Base-by-base conservation (phyloP, 2,888 invertebrate species). In the Diaperis boleti region DNA sequence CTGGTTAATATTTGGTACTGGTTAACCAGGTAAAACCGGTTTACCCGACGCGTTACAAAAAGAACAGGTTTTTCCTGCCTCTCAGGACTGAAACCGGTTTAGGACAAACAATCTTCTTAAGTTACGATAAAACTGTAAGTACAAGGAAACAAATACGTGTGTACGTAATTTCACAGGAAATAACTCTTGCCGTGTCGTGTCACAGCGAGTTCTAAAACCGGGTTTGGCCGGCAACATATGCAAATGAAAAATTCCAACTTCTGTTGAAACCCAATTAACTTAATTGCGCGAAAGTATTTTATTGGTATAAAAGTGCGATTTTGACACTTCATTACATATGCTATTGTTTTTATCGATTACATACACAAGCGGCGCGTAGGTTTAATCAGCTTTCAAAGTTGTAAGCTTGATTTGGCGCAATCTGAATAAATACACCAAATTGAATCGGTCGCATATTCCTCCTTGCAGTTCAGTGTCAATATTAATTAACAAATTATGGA, bases 251-350 rank as follows among this genome's bases (percentile, higher is more conserved):
- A 35, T 39, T 39, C 42, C 45, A 42, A 33, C 47, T 42, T 35
- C 42, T 26, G 47, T 45, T 47, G 55, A 26, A 22, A 37, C 57
- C 50, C 47, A 42, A 57, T 56, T 55, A 55, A 54, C 8, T 5
- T 13, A 13, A 35, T 35, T 35, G 10, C 11, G 35, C 6, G 33
- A 13, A 33, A 33, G 13, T 13, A 33, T 33, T 33, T 33, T 33
- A 33, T 33, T 33, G 33, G 33, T 15, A 15, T 39, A 8, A 15
- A 39, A 39, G 39, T 39, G 39, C 6, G 15, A 15, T 39, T 39
- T 39, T 39, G 39, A 8, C 15, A 15, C 13, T 33, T 33, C 11
- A 33, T 11, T 33, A 33, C 10, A 33, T 33, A 13, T 33, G 11
- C 11, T 33, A 11, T 33, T 15, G 15, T 39, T 39, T 15, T 39